Percentiles rank a stretch among this genome's conserved stretches.
These are phyloP conservation scores for Pteruthius melanotis DNA, from an alignment of 2,113 vertebrate species.

Conservation along the genomic window DNA sequence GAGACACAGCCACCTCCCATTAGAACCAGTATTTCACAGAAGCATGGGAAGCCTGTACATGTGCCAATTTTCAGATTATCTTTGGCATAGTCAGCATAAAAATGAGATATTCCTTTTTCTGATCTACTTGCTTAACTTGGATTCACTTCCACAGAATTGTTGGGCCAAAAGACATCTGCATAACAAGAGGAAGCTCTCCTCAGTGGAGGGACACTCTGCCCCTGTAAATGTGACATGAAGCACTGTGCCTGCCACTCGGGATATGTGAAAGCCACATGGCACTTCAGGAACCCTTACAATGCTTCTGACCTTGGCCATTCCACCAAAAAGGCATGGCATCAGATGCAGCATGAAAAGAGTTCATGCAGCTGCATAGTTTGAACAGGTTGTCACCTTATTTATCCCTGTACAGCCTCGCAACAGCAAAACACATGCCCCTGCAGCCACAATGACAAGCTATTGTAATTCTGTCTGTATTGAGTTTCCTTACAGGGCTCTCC, in stretches of 20 bases:
- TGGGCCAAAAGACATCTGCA: not conserved
- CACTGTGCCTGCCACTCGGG: fast-evolving
- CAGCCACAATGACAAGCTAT: not conserved
- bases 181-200: not conserved
- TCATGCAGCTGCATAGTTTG: not conserved
- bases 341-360: not conserved
- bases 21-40: not conserved
- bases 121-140: not conserved
- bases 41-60: not conserved
- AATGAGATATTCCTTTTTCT: not conserved
- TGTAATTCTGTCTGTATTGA: not conserved
- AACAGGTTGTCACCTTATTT: conserved; percentile 36
- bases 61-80: not conserved
- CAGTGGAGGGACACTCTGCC: not conserved
- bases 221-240: not conserved
- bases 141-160: not conserved
- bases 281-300: not conserved
- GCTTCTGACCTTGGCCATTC: not conserved
- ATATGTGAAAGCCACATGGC: not conserved
- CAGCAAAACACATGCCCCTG: not conserved
- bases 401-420: not conserved
- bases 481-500: not conserved
- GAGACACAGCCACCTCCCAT: not conserved
- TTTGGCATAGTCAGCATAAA: not conserved
- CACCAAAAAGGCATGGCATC: fast-evolving